Evolutionary conservation across 2,113 vertebrate genomes (phyloP).

Genomic region (Pipra filicauda): DNA sequence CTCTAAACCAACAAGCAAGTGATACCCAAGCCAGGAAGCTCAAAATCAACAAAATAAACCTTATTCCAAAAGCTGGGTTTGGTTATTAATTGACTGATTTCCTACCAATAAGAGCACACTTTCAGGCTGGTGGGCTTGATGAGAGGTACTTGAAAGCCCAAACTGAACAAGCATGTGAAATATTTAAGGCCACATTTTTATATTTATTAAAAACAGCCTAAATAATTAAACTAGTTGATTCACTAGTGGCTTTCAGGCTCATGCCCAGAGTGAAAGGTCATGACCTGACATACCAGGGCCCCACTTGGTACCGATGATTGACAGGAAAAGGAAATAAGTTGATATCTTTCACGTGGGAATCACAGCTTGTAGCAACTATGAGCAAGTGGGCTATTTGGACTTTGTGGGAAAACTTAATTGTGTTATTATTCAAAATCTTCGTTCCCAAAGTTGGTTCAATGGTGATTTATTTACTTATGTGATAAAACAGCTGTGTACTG

Average conservation of each 20-base stretch:
- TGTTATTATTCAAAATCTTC: slow-evolving; percentile 77
- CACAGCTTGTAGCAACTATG: slow-evolving; percentile 87
- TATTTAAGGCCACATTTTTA: slow-evolving; percentile 79
- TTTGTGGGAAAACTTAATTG: slow-evolving; percentile 91
- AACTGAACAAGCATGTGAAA: slow-evolving; percentile 76
- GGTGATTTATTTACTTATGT: slow-evolving; percentile 74
- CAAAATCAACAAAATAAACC: slow-evolving; percentile 27
- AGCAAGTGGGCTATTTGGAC: slow-evolving; percentile 79
- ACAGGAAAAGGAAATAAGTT: slow-evolving; percentile 86
- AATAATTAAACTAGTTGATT: slow-evolving; percentile 84
- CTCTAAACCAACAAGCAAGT: slow-evolving; percentile 9
- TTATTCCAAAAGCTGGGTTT: slow-evolving; percentile 1
- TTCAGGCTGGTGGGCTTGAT: slow-evolving; percentile 5
- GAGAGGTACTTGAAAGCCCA: slow-evolving; percentile 49
- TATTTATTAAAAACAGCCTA: slow-evolving; percentile 86
- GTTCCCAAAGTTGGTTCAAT: slow-evolving; percentile 84
- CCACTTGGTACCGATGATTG: slow-evolving; percentile 85
- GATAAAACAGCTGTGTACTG: slow-evolving; percentile 69
- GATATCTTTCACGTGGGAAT: slow-evolving; percentile 96
- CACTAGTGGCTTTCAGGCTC: slow-evolving; percentile 85
- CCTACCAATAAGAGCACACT: slow-evolving; percentile 28
- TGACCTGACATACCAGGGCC: slow-evolving; percentile 84
- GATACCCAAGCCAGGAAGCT: slow-evolving; percentile 14
- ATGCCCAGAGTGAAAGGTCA: slow-evolving; percentile 84
- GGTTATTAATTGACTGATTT: slow-evolving; percentile 38